Conservation (phyloP, 2,888 invertebrate species). For the Neuroscelio doddi region DNA sequence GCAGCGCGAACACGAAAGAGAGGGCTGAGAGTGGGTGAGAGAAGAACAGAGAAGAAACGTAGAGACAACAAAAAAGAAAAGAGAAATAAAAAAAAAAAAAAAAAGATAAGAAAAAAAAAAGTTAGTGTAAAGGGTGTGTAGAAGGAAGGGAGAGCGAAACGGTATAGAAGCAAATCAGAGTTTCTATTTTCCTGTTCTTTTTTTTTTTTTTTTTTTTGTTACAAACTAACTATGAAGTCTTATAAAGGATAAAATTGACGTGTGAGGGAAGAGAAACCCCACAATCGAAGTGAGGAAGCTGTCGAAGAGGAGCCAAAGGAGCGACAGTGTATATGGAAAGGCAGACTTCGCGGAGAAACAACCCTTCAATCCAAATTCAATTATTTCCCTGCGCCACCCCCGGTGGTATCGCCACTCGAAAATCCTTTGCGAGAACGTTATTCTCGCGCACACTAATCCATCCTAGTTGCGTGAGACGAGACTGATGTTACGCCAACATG, state of each 20-base stretch:
- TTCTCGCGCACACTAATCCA: slow-evolving; percentile 6
- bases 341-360: slow-evolving; percentile 52
- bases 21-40: too few species aligned
- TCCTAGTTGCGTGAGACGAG: too few species aligned
- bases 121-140: too few species aligned
- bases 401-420: slow-evolving; percentile 51
- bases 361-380: slow-evolving; percentile 70
- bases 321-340: slow-evolving; percentile 21
- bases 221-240: slow-evolving; percentile 28
- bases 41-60: too few species aligned
- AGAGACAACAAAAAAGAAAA: too few species aligned
- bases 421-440: slow-evolving; percentile 46
- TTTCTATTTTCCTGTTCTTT: too few species aligned
- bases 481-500: not conserved
- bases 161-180: too few species aligned
- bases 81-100: too few species aligned
- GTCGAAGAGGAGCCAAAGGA: slow-evolving; percentile 23
- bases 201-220: too few species aligned
- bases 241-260: slow-evolving; percentile 38
- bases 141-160: too few species aligned
- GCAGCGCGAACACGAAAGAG: too few species aligned
- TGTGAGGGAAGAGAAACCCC: slow-evolving; percentile 59
- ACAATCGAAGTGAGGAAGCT: slow-evolving; percentile 68
- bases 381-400: slow-evolving; percentile 61
- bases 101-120: too few species aligned